Evolutionary conservation across 2,888 invertebrate genomes (phyloP), one percentile per base, ranked within the genome.

Genomic region (Adelphocoris suturalis): DNA sequence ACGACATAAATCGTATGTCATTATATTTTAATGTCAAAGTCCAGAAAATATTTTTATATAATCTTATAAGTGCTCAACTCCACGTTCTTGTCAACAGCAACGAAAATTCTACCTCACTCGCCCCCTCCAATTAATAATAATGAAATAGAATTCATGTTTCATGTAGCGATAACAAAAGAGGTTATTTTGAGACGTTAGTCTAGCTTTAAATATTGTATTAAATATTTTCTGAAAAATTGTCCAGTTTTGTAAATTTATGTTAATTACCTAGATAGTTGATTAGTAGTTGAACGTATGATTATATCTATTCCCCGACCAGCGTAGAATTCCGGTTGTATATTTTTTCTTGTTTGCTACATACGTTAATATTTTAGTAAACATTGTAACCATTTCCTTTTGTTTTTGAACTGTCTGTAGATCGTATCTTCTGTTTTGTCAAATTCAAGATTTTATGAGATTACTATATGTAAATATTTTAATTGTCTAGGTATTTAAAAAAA

Each of bases 31-130:
- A 14, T 52, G 14, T 16, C 3, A 14, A 13, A 52, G 52, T 52
- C 12, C 13, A 3, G 11, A 7, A 14, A 14, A 16, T 52, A 16
- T 52, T 16, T 14, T 52, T 52, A 14, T 52, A 52, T 3, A 52
- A 11, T 11, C 14, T 52, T 14, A 2, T 2, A 68, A 23, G 19
- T 68, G 68, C 68, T 68, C 68, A 68, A 68, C 4, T 4, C 23
- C 19, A 16, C 57, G 57, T 68, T 23, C 68, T 68, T 5, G 12
- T 68, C 23, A 68, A 23, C 68, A 27, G 68, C 68, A 68, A 68
- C 68, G 27, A 68, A 27, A 68, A 68, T 68, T 68, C 68, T 68
- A 68, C 68, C 68, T 68, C 68, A 68, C 68, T 68, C 68, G 68
- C 68, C 68, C 68, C 68, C 68, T 68, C 68, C 68, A 68, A 68